Evolutionary conservation across 2,797 vertebrate species (phyloP), one percentile per base, ranked within the genome.

Genomic region (Anabas testudineus): DNA sequence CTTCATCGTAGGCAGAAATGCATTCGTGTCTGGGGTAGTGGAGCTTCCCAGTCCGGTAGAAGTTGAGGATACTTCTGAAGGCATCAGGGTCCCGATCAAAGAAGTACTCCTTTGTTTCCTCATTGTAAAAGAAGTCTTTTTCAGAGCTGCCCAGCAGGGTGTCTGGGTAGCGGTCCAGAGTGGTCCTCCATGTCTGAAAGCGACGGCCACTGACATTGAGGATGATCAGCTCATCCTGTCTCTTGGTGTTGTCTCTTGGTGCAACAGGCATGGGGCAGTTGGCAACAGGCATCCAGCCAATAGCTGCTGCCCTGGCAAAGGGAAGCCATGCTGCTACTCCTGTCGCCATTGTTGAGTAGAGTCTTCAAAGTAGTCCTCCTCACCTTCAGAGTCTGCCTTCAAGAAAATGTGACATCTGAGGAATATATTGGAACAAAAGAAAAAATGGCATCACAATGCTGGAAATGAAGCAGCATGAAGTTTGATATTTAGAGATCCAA

Each of bases 271-370:
- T 99, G 71, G 97, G 96, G 41, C 97, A 97, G 90, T 96, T 99
- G 92, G 98, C 98, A 85, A 99, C 96, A 0, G 98, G 98, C 97
- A 99, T 99, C 98, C 98, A 99, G 78, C 98, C 98, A 66, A 99
- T 99, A 84, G 98, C 97, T 0, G 98, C 97, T 3, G 98, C 97
- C 93, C 98, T 93, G 80, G 97, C 97, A 26, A 99, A 99, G 48
- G 98, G 97, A 84, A 99, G 89, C 98, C 98, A 99, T 5, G 97
- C 97, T 22, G 97, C 97, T 22, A 98, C 96, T 76, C 98, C 98
- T 1, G 96, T 94, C 52, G 97, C 97, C 98, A 99, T 99, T 78
- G 30, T 90, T 90, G 92, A 88, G 80, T 88, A 82, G 32, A 91
- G 78, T 67, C 71, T 80, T 68, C 43, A 51, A 57, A 52, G 47